A percentile compares a stretch with the other conserved stretches of the same genome.
Conservation (phyloP, 2,888 invertebrate genomes). For the Amiota minor region DNA sequence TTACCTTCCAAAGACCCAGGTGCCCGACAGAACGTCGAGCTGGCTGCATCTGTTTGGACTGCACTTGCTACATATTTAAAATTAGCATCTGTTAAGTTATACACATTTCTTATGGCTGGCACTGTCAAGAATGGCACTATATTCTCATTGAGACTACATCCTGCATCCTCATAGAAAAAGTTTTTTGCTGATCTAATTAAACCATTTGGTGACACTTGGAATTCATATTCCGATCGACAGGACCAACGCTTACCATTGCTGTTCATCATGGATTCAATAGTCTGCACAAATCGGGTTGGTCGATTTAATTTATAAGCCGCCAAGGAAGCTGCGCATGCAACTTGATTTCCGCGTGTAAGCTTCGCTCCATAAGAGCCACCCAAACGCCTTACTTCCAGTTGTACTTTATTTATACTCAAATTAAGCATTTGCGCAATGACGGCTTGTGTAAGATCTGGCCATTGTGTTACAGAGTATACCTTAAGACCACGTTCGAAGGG, state of each 20-base stretch:
- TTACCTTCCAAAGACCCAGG: constrained; percentile 76
- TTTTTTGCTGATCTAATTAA: constrained; percentile 79
- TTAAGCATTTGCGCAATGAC: constrained; percentile 76
- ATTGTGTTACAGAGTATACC: constrained; percentile 79
- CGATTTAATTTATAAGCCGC: constrained; percentile 76
- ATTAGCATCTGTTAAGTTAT: constrained; percentile 77
- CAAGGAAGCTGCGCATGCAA: constrained; percentile 80
- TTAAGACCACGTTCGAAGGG: constrained; percentile 82
- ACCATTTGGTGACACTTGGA: constrained; percentile 77
- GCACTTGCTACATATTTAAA: constrained; percentile 80
- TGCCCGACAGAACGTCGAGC: constrained; percentile 81
- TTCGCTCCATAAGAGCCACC: constrained; percentile 89
- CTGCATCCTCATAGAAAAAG: constrained; percentile 75
- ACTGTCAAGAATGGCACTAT: constrained; percentile 56
- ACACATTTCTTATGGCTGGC: constrained; percentile 75
- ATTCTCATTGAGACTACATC: constrained; percentile 75
- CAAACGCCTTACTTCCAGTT: constrained; percentile 80
- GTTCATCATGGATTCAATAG: constrained; percentile 82
- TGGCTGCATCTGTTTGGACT: constrained; percentile 79
- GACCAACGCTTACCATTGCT: constrained; percentile 80
- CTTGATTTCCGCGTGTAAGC: constrained; percentile 76
- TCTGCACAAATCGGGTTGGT: constrained; percentile 81
- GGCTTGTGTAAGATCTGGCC: constrained; percentile 77
- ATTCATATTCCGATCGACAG: constrained; percentile 78
- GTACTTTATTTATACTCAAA: constrained; percentile 78